These are phyloP conservation scores for Drosophila lini DNA, from an alignment of 1,140 invertebrate species.

Conservation along the genomic window DNA sequence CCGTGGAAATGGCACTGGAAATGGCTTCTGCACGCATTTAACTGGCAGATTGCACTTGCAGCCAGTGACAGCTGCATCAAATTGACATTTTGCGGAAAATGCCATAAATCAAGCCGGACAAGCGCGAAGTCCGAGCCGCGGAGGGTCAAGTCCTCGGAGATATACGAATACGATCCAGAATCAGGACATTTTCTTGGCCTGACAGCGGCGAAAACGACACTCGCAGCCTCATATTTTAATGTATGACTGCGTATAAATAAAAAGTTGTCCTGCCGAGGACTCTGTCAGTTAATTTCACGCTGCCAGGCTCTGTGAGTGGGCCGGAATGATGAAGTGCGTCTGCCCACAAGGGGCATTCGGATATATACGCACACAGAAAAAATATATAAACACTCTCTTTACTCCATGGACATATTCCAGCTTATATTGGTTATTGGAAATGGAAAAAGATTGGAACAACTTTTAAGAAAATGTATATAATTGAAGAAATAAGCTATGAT, in stretches of 20 bases:
- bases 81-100: constrained; percentile 65
- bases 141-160: constrained; percentile 12
- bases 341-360: constrained; percentile 30
- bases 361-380: constrained; percentile 14
- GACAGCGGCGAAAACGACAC: constrained; percentile 65
- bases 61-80: constrained; percentile 71
- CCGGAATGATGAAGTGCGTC: constrained; percentile 74
- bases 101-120: constrained; percentile 49
- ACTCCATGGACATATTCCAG: neutral
- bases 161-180: constrained; percentile 17
- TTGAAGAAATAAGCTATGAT: neutral
- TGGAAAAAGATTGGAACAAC: neutral
- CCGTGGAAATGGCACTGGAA: constrained; percentile 32
- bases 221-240: constrained; percentile 72
- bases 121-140: constrained; percentile 35
- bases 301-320: constrained; percentile 72
- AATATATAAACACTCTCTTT: neutral
- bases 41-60: constrained; percentile 66
- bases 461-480: neutral
- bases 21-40: constrained; percentile 61
- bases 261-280: constrained; percentile 60
- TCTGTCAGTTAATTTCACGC: constrained; percentile 81
- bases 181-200: constrained; percentile 46
- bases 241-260: constrained; percentile 77
- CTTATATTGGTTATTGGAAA: neutral